These are phyloP conservation scores for Sardina pilchardus DNA, from an alignment of 2,113 vertebrate species.

Conservation along the genomic window DNA sequence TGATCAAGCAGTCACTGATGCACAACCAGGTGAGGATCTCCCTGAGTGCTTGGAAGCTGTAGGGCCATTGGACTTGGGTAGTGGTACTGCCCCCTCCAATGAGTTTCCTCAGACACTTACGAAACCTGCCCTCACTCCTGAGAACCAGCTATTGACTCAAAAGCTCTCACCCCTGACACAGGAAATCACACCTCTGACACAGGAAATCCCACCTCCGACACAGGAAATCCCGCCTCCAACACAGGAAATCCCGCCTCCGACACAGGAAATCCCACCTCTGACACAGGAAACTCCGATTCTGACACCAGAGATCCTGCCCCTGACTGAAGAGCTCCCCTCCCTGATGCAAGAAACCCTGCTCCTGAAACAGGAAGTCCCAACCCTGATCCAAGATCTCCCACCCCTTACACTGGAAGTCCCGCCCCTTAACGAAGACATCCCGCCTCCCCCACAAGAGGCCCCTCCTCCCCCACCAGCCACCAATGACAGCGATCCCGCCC, in stretches of 20 bases:
- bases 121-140: not conserved
- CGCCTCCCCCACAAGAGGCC: conserved; percentile 27
- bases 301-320: not conserved
- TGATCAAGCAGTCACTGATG: not conserved
- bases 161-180: not conserved
- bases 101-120: not conserved
- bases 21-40: not conserved
- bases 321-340: not conserved
- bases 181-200: not conserved
- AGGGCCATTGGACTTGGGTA: not conserved
- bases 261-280: too few species aligned
- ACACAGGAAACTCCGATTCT: too few species aligned
- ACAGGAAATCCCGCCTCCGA: not conserved
- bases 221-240: conserved; percentile 7
- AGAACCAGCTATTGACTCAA: not conserved
- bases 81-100: not conserved
- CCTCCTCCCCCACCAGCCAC: conserved; percentile 30
- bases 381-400: not conserved
- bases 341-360: too few species aligned
- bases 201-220: too few species aligned
- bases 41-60: not conserved
- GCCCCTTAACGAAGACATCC: not conserved
- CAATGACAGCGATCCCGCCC: not conserved
- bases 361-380: not conserved
- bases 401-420: not conserved